A percentile compares a stretch with the other conserved stretches of the same genome.
These are phyloP conservation scores for Rhizoglyphus robini DNA, from an alignment of 1,140 invertebrate species.

Conservation along the genomic window DNA sequence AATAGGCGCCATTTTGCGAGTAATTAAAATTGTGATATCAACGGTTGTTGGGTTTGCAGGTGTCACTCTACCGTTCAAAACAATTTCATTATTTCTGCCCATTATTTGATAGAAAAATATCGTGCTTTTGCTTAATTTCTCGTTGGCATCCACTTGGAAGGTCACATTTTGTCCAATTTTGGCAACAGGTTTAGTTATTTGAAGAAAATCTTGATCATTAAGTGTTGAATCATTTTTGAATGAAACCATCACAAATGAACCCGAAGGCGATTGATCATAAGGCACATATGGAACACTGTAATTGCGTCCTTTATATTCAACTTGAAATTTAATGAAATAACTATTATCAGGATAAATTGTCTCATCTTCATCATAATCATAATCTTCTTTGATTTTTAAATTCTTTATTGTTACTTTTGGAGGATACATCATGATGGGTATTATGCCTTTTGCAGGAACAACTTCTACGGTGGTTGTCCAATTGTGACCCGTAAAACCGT, in stretches of 20 bases:
- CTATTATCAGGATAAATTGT: too few species aligned
- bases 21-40: background rate
- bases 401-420: too few species aligned
- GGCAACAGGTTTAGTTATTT: conserved; percentile 42
- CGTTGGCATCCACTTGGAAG: conserved; percentile 60
- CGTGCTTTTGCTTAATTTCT: conserved; percentile 29
- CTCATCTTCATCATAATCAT: too few species aligned
- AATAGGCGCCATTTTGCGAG: background rate
- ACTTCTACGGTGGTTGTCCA: conserved; percentile 40
- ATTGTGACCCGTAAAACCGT: conserved; percentile 49
- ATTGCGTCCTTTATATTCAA: conserved; percentile 24
- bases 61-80: conserved; percentile 47
- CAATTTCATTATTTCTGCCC: conserved; percentile 64
- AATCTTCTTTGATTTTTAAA: too few species aligned
- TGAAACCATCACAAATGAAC: conserved; percentile 55
- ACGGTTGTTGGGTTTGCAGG: background rate
- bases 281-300: conserved; percentile 40
- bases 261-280: conserved; percentile 52
- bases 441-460: conserved; percentile 52
- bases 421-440: conserved; percentile 41
- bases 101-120: conserved; percentile 44
- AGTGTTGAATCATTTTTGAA: conserved; percentile 26
- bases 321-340: conserved; percentile 22
- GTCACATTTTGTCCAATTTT: conserved; percentile 63
- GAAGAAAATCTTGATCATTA: background rate